Evolutionary conservation across 2,797 vertebrate species (phyloP), one percentile per base, ranked within the genome.

Genomic region (Masticophis lateralis): DNA sequence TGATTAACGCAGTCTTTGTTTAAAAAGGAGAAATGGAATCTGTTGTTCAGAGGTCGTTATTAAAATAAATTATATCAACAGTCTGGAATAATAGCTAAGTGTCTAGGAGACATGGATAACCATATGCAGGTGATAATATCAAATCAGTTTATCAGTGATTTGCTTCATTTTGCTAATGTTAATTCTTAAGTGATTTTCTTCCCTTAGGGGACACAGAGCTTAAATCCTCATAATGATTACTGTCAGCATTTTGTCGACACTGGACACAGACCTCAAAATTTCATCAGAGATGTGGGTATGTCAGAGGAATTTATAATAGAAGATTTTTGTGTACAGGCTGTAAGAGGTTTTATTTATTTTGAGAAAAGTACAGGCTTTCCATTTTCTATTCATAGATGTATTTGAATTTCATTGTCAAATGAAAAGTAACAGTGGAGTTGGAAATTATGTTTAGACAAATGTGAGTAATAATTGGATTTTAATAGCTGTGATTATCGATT

Each of bases 221-320:
- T 99, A 95, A 99, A 99, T 97, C 99, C 99, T 83, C 99, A 99
- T 97, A 99, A 99, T 2, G 99, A 99, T 95, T 99, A 99, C 95
- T 99, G 99, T 97, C 99, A 99, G 55, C 99, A 99, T 95, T 99
- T 99, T 96, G 99, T 99, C 91, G 99, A 99, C 96, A 99, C 99
- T 0, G 99, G 99, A 53, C 99, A 99, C 93, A 98, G 99, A 93
- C 99, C 99, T 16, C 99, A 99, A 97, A 99, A 99, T 97, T 99
- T 99, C 98, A 99, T 99, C 96, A 97, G 99, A 97, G 99, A 99
- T 74, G 99, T 99, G 91, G 99, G 99, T 99, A 98, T 96, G 99
- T 97, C 69, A 18, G 2, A 93, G 87, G 89, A 74, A 91, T 20
- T 57, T 18, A 6, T 57, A 51, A 10, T 91, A 16, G 25, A 25